Conservation (phyloP, 2,113 vertebrate genomes). For the Hemiscyllium ocellatum region DNA sequence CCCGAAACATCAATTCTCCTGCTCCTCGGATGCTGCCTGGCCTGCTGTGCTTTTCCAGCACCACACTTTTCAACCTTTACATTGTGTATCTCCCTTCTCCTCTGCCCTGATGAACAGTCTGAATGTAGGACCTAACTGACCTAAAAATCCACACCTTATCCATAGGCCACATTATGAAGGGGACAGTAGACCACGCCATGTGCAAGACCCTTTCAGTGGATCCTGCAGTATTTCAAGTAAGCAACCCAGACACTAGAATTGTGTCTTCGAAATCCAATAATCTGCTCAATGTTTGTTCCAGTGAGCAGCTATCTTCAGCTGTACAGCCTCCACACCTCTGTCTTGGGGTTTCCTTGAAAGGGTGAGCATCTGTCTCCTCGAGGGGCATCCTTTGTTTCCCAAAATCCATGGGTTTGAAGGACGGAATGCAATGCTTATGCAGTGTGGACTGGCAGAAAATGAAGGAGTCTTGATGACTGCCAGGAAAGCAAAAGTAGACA, state of each 20-base stretch:
- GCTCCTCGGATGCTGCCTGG: no score
- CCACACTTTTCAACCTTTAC: no score
- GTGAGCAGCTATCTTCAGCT: background rate
- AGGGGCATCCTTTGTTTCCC: background rate
- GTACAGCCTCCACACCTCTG: background rate
- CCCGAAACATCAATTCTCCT: no score
- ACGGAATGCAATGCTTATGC: background rate
- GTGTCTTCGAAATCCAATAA: background rate
- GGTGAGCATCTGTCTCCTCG: background rate
- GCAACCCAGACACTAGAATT: background rate
- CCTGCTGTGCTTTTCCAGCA: no score
- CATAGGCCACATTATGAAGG: background rate
- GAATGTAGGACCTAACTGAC: background rate
- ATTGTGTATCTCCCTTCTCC: background rate
- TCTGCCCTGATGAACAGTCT: background rate
- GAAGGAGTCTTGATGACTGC: background rate
- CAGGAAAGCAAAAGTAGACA: background rate
- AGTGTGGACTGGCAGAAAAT: background rate
- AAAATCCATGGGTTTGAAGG: background rate
- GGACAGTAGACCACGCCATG: background rate
- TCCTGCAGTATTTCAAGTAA: background rate
- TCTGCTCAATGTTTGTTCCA: background rate
- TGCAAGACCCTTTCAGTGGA: background rate
- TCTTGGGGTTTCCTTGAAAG: background rate
- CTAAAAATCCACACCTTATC: background rate